These are phyloP conservation scores for Eupithecia abbreviata DNA, from an alignment of 2,888 invertebrate genomes.

Conservation along the genomic window DNA sequence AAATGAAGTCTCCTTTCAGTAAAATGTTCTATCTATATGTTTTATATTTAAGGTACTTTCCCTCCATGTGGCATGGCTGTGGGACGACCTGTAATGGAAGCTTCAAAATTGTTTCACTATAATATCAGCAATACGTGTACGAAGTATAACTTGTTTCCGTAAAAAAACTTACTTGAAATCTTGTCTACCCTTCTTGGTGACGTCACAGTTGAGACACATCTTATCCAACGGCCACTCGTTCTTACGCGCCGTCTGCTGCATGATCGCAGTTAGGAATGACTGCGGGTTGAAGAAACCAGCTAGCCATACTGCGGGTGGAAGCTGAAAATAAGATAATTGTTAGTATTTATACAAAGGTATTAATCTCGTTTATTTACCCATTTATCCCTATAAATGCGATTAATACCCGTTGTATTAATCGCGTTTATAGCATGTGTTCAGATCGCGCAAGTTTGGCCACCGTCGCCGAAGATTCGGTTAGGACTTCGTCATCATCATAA, in stretches of 20 bases:
- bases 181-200: slow-evolving; percentile 93
- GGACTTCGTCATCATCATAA: too few relatives aligned
- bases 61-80: too few relatives aligned
- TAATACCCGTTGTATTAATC: too few relatives aligned
- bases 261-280: slow-evolving; percentile 97
- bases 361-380: too few relatives aligned
- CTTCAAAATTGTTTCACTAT: neutral
- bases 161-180: slow-evolving; percentile 89
- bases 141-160: neutral
- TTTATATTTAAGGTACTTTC: too few relatives aligned
- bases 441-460: too few relatives aligned
- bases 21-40: too few relatives aligned
- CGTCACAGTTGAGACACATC: slow-evolving; percentile 97
- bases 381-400: too few relatives aligned
- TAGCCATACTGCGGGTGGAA: slow-evolving; percentile 95
- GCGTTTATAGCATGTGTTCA: too few relatives aligned
- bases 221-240: slow-evolving; percentile 98
- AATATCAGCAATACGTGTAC: neutral
- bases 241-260: slow-evolving; percentile 98
- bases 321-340: slow-evolving; percentile 58
- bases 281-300: slow-evolving; percentile 98
- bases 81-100: neutral
- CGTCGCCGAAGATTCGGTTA: too few relatives aligned
- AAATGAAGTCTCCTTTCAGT: too few relatives aligned
- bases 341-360: too few relatives aligned